Conservation (phyloP, 2,888 invertebrate genomes). For the Macrophya annulata region DNA sequence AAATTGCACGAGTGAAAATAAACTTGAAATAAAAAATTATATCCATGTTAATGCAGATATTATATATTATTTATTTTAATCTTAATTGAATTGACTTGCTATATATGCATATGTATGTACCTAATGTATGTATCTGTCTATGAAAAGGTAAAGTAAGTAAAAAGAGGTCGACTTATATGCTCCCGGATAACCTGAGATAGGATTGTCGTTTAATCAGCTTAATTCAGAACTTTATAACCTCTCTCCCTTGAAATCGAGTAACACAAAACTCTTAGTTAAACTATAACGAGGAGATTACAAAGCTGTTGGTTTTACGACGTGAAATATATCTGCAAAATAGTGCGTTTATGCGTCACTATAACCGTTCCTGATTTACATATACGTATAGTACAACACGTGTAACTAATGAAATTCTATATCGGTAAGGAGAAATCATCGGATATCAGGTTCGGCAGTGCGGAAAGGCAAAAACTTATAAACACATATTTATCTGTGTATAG, state of each 20-base stretch:
- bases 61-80: conserved; percentile 43
- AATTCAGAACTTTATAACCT: background rate
- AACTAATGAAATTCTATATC: conserved; percentile 47
- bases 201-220: conserved; percentile 55
- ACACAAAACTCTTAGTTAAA: conserved; percentile 40
- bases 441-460: conserved; percentile 35
- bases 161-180: conserved; percentile 2
- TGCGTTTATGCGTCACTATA: background rate
- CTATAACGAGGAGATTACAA: background rate
- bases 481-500: background rate
- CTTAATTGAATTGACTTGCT: conserved; percentile 50
- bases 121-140: background rate
- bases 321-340: conserved; percentile 44
- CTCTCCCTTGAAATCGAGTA: background rate
- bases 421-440: conserved; percentile 34
- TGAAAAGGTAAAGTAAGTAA: background rate
- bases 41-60: conserved; percentile 28
- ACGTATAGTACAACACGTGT: background rate
- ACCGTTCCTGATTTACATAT: too few species aligned
- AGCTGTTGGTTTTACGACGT: conserved; percentile 18
- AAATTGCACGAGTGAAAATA: conserved; percentile 1
- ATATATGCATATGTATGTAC: background rate
- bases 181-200: conserved; percentile 49
- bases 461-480: conserved; percentile 30
- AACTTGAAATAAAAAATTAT: background rate